Conservation (phyloP, 2,888 invertebrate species). For the Romanomermis culicivorax region DNA sequence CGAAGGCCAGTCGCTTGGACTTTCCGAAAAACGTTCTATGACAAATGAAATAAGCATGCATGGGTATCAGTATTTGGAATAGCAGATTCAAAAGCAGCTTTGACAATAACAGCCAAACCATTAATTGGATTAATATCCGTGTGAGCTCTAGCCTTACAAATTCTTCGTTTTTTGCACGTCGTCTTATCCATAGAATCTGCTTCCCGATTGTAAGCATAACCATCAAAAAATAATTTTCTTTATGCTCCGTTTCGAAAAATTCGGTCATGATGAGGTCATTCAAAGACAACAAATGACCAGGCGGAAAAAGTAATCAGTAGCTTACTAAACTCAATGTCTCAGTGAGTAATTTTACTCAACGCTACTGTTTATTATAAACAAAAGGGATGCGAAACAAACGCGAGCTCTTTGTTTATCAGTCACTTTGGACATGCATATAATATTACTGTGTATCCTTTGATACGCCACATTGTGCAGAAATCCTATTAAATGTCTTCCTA, state of each 20-base stretch:
- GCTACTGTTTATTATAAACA: too few species aligned
- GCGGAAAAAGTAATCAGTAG: too few species aligned
- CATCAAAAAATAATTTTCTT: not conserved
- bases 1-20: not conserved
- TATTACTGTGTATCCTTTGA: too few species aligned
- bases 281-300: too few species aligned
- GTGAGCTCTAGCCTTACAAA: not conserved
- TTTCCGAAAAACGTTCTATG: not conserved
- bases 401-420: too few species aligned
- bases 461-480: too few species aligned
- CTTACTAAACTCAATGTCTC: too few species aligned
- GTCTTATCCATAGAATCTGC: not conserved
- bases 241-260: not conserved
- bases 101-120: not conserved
- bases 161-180: not conserved
- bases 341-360: too few species aligned
- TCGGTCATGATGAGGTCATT: not conserved
- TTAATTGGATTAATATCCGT: not conserved
- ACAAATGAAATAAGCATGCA: conserved; percentile 2
- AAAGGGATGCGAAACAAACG: too few species aligned
- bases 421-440: too few species aligned
- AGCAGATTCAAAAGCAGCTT: not conserved
- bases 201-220: not conserved
- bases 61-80: not conserved
- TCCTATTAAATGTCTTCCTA: too few species aligned